Evolutionary conservation across 2,888 invertebrate genomes (phyloP).

Genomic region (Gymnocheta viridis): DNA sequence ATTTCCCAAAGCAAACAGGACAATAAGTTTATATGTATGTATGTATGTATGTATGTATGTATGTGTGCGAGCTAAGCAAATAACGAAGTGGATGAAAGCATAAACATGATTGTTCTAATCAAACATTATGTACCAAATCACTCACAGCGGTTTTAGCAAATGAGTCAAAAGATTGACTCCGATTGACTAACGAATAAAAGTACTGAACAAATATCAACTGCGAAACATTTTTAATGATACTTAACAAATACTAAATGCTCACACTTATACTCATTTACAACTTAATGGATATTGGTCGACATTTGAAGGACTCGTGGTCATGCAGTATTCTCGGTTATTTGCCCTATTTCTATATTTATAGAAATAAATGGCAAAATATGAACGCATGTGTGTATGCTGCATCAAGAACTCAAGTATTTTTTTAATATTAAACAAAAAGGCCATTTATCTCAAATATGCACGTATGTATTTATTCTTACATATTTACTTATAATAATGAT

Average conservation of each 20-base stretch:
- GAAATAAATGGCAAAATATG: not conserved
- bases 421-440: too few relatives aligned
- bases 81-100: not conserved
- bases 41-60: not conserved
- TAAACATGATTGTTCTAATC: not conserved
- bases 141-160: not conserved
- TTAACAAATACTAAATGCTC: slow-evolving; percentile 13
- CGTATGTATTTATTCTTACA: too few relatives aligned
- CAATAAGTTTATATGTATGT: not conserved
- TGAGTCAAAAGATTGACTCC: not conserved
- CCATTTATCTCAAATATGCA: too few relatives aligned
- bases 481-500: too few relatives aligned
- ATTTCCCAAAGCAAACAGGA: not conserved
- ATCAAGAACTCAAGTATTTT: too few relatives aligned
- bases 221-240: slow-evolving; percentile 26
- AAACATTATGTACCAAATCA: not conserved
- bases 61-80: not conserved
- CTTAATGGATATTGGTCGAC: not conserved
- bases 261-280: not conserved
- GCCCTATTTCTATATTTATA: too few relatives aligned
- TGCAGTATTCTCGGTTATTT: too few relatives aligned
- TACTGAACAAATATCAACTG: slow-evolving; percentile 12
- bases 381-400: not conserved
- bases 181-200: not conserved
- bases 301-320: not conserved